Conservation (phyloP, 2,797 vertebrate species). For the Megaceryle alcyon region DNA sequence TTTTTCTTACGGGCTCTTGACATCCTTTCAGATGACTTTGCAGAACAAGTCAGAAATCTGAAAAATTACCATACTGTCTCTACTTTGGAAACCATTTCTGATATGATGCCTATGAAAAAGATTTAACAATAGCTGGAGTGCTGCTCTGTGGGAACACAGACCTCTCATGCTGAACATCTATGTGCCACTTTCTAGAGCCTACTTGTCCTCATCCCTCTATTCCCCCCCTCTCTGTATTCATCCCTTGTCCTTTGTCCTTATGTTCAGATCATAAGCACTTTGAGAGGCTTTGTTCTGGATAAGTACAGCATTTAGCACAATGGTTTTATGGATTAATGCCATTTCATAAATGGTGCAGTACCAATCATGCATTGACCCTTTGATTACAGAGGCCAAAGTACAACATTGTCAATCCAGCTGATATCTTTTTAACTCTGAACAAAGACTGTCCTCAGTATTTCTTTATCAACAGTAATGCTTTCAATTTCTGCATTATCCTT, state of each 20-base stretch:
- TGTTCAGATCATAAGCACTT: background rate
- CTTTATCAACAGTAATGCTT: background rate
- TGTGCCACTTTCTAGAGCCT: background rate
- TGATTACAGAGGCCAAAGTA: background rate
- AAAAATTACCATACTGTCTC: background rate
- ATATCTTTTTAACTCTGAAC: background rate
- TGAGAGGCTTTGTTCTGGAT: background rate
- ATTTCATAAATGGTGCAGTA: background rate
- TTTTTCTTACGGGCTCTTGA: background rate
- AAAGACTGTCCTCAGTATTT: background rate
- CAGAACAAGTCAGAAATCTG: background rate
- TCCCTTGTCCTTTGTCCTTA: background rate
- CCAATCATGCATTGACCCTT: background rate
- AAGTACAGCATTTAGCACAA: background rate
- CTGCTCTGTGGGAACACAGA: background rate
- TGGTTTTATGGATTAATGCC: background rate
- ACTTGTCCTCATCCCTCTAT: background rate
- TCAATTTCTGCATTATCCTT: background rate
- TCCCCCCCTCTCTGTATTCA: background rate
- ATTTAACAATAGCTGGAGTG: background rate
- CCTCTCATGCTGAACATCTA: background rate
- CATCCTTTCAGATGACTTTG: background rate
- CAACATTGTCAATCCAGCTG: background rate
- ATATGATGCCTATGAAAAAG: background rate
- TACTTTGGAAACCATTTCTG: background rate